Conservation (phyloP, 2,113 vertebrate species). For the Promerops cafer region DNA sequence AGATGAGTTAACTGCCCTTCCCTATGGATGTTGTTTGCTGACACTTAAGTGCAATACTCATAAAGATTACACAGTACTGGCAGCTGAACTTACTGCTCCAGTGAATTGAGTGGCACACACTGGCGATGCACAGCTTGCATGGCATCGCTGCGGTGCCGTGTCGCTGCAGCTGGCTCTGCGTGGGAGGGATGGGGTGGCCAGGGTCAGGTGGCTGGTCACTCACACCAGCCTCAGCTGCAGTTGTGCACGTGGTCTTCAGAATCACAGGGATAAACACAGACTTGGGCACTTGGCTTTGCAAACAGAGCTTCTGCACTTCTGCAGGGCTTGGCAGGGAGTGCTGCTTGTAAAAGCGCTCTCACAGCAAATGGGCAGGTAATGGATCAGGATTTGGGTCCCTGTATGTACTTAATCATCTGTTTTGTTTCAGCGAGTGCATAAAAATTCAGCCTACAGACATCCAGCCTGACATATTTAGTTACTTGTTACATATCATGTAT, state of each 20-base stretch:
- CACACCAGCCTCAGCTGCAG: neutral
- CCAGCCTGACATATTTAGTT: constrained; percentile 98
- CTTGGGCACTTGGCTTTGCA: neutral
- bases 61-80: neutral
- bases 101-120: neutral
- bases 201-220: neutral
- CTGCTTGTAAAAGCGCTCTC: rapidly evolving
- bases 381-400: neutral
- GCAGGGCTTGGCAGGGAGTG: neutral
- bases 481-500: constrained; percentile 97
- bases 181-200: rapidly evolving
- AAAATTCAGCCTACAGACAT: constrained; percentile 98
- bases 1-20: neutral
- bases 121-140: neutral
- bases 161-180: neutral
- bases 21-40: neutral
- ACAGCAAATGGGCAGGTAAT: neutral
- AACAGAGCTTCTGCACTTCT: neutral
- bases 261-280: neutral
- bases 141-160: rapidly evolving
- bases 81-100: neutral
- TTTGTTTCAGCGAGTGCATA: constrained; percentile 89
- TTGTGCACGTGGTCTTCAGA: neutral
- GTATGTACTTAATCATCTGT: neutral
- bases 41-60: neutral